phyloP scores from a whole-genome alignment of 2,113 vertebrate genomes.

The Stegostoma tigrinum region DNA sequence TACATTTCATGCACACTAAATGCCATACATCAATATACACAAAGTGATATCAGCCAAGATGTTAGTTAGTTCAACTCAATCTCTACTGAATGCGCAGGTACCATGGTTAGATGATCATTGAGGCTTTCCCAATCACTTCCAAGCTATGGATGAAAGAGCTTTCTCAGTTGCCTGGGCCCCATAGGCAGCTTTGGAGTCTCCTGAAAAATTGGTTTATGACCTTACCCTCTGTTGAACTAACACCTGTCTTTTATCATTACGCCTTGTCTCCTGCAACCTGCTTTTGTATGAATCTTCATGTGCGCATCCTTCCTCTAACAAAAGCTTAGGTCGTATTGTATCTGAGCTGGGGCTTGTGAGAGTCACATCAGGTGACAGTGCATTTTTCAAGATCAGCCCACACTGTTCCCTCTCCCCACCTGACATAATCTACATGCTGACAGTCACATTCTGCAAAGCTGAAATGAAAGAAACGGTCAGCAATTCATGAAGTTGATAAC shows the following conservation, averaged over 20 bases:
- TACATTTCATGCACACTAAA: too few species aligned
- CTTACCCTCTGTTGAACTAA: neutral
- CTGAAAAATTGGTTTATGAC: neutral
- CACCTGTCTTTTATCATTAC: neutral
- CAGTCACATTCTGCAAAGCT: neutral
- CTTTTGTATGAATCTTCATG: neutral
- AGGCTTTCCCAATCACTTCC: too few species aligned
- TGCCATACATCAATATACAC: too few species aligned
- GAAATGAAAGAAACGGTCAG: neutral
- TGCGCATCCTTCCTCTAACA: neutral
- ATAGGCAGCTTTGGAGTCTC: too few species aligned
- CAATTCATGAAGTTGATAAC: too few species aligned
- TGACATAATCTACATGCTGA: neutral
- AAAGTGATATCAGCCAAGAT: too few species aligned
- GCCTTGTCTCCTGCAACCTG: neutral
- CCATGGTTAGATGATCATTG: too few species aligned
- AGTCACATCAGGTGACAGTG: neutral
- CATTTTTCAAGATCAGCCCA: neutral
- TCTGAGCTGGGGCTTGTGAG: neutral
- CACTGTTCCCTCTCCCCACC: too few species aligned
- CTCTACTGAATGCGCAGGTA: too few species aligned
- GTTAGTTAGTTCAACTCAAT: too few species aligned
- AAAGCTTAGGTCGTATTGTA: neutral
- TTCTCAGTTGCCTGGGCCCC: neutral
- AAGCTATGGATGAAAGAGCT: too few species aligned